Base-by-base conservation (phyloP, 1,140 invertebrate genomes). In the Drosophila elegans region DNA sequence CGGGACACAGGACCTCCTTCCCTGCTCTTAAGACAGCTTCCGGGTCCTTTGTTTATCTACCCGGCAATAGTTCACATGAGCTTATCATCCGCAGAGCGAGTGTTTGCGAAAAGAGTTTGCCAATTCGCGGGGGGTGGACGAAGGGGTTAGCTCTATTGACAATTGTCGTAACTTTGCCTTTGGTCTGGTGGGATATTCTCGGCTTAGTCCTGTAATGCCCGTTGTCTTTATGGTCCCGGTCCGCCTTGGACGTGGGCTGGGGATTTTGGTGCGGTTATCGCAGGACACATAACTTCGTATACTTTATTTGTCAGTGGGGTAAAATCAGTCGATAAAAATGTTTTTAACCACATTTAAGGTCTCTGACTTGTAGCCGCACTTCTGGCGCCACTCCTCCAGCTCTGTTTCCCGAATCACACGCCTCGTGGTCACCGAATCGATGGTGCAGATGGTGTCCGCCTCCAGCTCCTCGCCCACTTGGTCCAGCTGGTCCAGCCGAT, bases 21-120 rank as follows among this genome's bases (percentile, higher is more conserved):
- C 16, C 16, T 21, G 16, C 16, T 21, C 16, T 21, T 21, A 21
- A 21, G 25, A 11, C 25, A 45, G 45, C 52, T 39, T 46, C 55
- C 41, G 12, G 13, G 38, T 56, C 39, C 78, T 77, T 75, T 89
- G 90, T 86, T 90, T 91, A 84, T 91, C 85, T 90, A 57, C 25
- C 62, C 78, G 80, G 88, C 88, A 88, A 91, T 91, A 91, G 88
- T 91, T 91, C 88, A 91, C 88, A 91, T 73, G 53, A 75, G 88
- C 88, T 91, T 91, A 91, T 91, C 88, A 75, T 62, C 61, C 59
- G 60, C 80, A 36, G 48, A 42, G 62, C 73, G 60, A 82, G 78
- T 82, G 71, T 88, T 88, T 83, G 84, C 84, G 53, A 79, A 89
- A 83, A 88, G 29, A 67, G 68, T 80, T 83, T 53, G 64, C 84